A percentile compares a stretch with the other conserved stretches of the same genome.
Conservation (phyloP, 2,888 invertebrate genomes). For the Synanthedon formicaeformis region DNA sequence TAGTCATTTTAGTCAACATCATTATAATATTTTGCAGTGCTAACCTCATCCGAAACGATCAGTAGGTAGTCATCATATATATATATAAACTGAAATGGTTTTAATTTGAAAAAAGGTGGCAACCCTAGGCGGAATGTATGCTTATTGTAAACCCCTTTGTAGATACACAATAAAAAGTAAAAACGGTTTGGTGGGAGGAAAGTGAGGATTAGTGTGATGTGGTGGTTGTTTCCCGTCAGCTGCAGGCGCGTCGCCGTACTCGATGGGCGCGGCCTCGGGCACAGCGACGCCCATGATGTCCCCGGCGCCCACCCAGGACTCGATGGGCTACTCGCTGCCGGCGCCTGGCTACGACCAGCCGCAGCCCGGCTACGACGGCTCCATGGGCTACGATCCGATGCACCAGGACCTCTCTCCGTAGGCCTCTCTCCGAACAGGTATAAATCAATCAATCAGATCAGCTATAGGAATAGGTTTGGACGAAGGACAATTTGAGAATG, state of each 20-base stretch:
- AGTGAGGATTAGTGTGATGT: background rate
- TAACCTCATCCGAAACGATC: too few species aligned
- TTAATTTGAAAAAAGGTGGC: too few species aligned
- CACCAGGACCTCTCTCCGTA: constrained; percentile 86
- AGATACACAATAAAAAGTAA: too few species aligned
- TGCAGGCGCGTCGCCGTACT: constrained; percentile 86
- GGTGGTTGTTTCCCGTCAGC: constrained; percentile 28
- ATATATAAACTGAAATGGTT: too few species aligned
- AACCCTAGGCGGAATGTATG: too few species aligned
- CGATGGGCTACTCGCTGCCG: constrained; percentile 93
- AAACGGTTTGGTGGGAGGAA: too few species aligned
- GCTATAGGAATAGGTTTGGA: too few species aligned
- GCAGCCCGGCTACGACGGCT: constrained; percentile 88
- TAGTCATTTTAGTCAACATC: too few species aligned
- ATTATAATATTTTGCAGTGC: too few species aligned
- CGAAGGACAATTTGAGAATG: too few species aligned
- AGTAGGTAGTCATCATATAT: too few species aligned
- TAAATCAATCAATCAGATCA: background rate
- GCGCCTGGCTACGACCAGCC: constrained; percentile 92
- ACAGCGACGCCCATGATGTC: constrained; percentile 96
- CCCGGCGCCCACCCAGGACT: constrained; percentile 91
- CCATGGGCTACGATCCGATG: constrained; percentile 93
- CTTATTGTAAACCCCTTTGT: too few species aligned
- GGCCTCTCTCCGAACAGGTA: constrained; percentile 9
- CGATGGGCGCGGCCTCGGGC: constrained; percentile 89